Evolutionary conservation across 2,113 vertebrate species (phyloP).

Genomic region (Marmota monax): DNA sequence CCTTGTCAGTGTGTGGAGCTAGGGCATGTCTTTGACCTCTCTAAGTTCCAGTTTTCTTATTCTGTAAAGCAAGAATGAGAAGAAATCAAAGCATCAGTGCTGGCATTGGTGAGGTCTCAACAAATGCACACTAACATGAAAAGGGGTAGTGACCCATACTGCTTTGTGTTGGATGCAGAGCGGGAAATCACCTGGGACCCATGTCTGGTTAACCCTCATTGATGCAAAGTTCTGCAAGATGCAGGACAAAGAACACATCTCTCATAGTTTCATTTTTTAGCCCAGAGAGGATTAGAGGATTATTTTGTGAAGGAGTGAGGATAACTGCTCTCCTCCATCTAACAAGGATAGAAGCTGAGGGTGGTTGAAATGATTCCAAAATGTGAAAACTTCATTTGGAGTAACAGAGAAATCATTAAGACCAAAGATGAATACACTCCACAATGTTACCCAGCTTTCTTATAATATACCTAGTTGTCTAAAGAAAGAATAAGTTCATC

Average conservation of each 20-base stretch:
- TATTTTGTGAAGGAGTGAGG: background rate
- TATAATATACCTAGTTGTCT: background rate
- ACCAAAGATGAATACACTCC: background rate
- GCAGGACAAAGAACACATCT: too few species aligned
- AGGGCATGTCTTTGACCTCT: too few species aligned
- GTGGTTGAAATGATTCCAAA: background rate
- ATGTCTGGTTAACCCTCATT: too few species aligned
- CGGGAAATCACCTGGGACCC: too few species aligned
- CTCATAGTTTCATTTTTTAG: too few species aligned
- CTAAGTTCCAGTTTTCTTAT: too few species aligned
- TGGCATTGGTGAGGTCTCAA: background rate
- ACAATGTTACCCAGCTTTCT: background rate
- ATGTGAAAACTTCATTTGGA: background rate
- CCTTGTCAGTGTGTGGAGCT: too few species aligned
- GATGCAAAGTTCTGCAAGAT: too few species aligned
- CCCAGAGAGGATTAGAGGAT: too few species aligned
- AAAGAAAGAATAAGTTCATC: background rate
- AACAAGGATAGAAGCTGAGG: background rate
- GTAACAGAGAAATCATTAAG: background rate
- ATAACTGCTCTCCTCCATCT: background rate
- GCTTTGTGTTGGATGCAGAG: too few species aligned
- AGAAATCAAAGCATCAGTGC: background rate
- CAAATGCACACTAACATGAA: background rate
- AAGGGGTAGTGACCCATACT: background rate
- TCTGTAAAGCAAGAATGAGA: too few species aligned